phyloP scores from a whole-genome alignment of 1,140 invertebrate genomes.

The Drosophila rhopaloa region DNA sequence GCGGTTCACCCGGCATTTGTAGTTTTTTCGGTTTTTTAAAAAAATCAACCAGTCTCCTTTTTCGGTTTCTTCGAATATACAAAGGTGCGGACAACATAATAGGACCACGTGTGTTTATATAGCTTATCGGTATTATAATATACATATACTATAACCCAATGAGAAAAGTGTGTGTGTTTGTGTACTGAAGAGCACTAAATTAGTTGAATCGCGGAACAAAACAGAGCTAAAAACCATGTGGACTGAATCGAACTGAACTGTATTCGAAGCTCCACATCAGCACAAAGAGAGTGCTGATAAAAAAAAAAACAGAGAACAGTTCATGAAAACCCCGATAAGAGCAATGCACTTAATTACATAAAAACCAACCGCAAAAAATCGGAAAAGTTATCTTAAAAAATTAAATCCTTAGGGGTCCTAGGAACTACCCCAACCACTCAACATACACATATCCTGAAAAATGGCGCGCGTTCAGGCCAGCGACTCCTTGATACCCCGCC shows the following conservation, averaged over 20 bases:
- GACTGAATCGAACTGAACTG: slow-evolving; percentile 58
- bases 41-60: not conserved
- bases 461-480: slow-evolving; percentile 81
- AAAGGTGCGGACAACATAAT: slow-evolving; percentile 20
- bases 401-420: not conserved
- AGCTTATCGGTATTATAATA: slow-evolving; percentile 26
- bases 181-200: slow-evolving; percentile 2
- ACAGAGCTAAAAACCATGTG: slow-evolving; percentile 58
- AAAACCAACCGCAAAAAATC: slow-evolving; percentile 1
- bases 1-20: slow-evolving; percentile 6
- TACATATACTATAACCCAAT: not conserved
- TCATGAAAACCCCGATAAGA: slow-evolving; percentile 28
- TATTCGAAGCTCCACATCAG: slow-evolving; percentile 67
- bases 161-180: slow-evolving; percentile 7
- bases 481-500: slow-evolving; percentile 73
- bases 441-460: not conserved
- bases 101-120: slow-evolving; percentile 50
- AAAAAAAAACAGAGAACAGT: slow-evolving; percentile 32
- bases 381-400: slow-evolving; percentile 2
- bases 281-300: slow-evolving; percentile 56
- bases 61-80: not conserved
- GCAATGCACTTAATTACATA: slow-evolving; percentile 16
- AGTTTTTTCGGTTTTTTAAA: not conserved
- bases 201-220: slow-evolving; percentile 17
- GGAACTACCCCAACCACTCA: not conserved